Evolutionary conservation across 2,888 invertebrate species (phyloP), one percentile per base, ranked within the genome.

Genomic region (Hydraecia micacea): DNA sequence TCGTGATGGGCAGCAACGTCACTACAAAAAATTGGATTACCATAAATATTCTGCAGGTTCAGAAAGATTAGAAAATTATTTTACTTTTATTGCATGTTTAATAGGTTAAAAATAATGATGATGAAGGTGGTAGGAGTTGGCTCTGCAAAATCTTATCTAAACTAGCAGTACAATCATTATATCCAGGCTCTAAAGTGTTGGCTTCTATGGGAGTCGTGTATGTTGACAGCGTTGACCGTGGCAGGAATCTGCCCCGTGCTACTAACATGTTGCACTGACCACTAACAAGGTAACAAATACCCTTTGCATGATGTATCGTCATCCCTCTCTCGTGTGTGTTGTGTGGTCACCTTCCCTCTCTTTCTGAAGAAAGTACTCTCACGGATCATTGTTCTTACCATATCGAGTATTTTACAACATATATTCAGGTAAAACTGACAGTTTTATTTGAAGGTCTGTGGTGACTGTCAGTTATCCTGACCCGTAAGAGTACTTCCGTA

Each of bases 231-330:
- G 32, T 70, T 73, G 65, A 81, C 58, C 79, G 72, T 46, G 73
- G 78, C 85, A 77, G 73, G 28, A 66, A 46, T 63, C 72, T 75
- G 82, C 69, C 84, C 67, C 71, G 75, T 73, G 83, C 73, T 66
- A 70, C 84, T 84, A 79, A 84, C 85, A 67, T 74, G 68, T 81
- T 79, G 73, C 79, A 66, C 68, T 79, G 72, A 73, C 68, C 58
- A 76, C 79, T 85, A 76, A 83, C 76, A 76, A 85, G 84, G 84
- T 85, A 85, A 85, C 86, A 21, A 79, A 65, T 13, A 69, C 71
- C 84, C 82, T 21, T 60, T 85, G 84, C 84, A 85, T 85, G 84
- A 82, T 85, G 84, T 84, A 58, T 63, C 63, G 82, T 85, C 75
- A 39, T 80, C 85, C 83, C 72, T 72, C 67, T 85, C 83, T 75